phyloP scores from a whole-genome alignment of 2,888 invertebrate species.

The Mesoligia furuncula region DNA sequence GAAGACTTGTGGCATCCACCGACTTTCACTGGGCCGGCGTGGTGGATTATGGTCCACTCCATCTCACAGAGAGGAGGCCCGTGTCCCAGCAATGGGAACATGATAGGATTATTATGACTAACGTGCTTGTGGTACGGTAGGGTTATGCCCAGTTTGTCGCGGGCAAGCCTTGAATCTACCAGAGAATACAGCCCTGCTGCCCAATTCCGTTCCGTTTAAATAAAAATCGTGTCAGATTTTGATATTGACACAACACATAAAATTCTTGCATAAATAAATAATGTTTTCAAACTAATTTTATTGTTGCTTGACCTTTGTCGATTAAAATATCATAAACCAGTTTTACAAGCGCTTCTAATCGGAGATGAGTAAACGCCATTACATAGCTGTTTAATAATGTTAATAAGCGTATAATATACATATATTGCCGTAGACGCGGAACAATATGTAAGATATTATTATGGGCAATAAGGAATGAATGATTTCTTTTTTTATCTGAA shows the following conservation, averaged over 20 bases:
- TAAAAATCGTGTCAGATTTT: conserved; percentile 2
- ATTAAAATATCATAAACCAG: conserved; percentile 47
- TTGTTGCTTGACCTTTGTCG: conserved; percentile 50
- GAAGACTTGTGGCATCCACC: not conserved
- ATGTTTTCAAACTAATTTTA: conserved; percentile 34
- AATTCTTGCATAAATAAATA: conserved; percentile 21
- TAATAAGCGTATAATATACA: conserved; percentile 14
- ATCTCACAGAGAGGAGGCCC: not conserved
- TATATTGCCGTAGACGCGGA: not conserved
- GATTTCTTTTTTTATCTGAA: not conserved
- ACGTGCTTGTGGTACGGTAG: not conserved
- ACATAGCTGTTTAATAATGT: conserved; percentile 18
- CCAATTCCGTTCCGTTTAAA: not conserved
- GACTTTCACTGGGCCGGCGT: not conserved
- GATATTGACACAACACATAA: not conserved
- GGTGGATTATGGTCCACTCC: not conserved
- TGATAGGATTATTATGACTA: not conserved
- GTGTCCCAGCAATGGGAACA: not conserved
- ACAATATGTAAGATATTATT: conserved; percentile 1
- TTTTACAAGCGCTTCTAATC: conserved; percentile 19
- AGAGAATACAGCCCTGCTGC: not conserved
- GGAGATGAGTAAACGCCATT: conserved; percentile 22
- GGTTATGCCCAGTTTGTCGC: not conserved
- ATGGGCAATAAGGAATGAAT: conserved; percentile 19
- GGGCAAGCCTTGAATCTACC: not conserved